phyloP scores from a whole-genome alignment of 1,140 invertebrate genomes.

The Heliconius eleuchia region DNA sequence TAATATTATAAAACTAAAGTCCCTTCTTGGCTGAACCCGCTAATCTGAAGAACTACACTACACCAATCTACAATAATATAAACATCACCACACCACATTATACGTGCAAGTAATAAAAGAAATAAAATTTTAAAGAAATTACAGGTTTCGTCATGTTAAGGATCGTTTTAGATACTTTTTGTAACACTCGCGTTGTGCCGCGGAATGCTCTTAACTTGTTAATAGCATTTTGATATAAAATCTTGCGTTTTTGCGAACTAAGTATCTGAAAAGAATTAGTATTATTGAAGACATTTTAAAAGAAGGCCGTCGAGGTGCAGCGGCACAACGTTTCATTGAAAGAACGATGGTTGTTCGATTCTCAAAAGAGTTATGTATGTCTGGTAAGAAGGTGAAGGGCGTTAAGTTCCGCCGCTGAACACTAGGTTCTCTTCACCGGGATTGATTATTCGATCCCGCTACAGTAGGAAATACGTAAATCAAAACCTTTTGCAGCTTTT shows the following conservation, averaged over 20 bases:
- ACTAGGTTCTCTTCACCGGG: too few relatives aligned
- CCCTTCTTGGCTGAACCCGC: too few relatives aligned
- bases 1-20: too few relatives aligned
- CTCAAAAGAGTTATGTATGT: too few relatives aligned
- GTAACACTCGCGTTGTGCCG: background rate
- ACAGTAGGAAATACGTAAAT: too few relatives aligned
- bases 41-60: too few relatives aligned
- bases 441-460: too few relatives aligned
- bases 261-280: background rate
- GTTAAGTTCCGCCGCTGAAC: too few relatives aligned
- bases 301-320: background rate
- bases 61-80: too few relatives aligned
- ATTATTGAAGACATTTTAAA: background rate
- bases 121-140: background rate
- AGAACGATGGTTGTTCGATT: background rate
- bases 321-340: background rate
- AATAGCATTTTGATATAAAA: conserved; percentile 6
- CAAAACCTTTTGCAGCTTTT: too few relatives aligned
- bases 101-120: too few relatives aligned
- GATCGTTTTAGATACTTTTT: background rate
- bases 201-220: conserved; percentile 4
- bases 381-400: background rate
- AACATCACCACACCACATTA: too few relatives aligned
- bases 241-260: background rate
- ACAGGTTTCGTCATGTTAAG: background rate